Evolutionary conservation across 1,140 invertebrate species (phyloP), one percentile per base, ranked within the genome.

Genomic region (Drusus annulatus): DNA sequence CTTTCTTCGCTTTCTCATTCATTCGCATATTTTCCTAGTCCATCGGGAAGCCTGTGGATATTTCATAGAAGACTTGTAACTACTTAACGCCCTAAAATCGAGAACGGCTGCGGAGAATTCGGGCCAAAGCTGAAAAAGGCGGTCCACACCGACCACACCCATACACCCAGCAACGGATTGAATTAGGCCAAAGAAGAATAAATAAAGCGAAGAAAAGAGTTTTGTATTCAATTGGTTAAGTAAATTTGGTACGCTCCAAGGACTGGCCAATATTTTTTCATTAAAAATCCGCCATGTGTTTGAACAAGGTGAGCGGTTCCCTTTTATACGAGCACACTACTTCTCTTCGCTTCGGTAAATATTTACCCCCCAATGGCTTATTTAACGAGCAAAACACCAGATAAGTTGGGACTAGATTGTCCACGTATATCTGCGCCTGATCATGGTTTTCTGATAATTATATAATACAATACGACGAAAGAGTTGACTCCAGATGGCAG

Each of bases 271-370:
- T 65, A 65, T 65, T 65, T 65, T 65, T 65, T 28, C 25, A 31
- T 65, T 25, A 65, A 65, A 65, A 65, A 65, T 31, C 28, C 31
- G 62, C 62, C 23, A 65, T 28, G 25, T 65, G 62, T 65, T 28
- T 65, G 62, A 23, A 16, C 62, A 65, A 65, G 62, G 62, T 45
- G 62, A 65, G 62, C 28, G 62, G 62, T 65, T 17, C 28, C 28
- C 62, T 36, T 65, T 31, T 65, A 65, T 31, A 63, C 19, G 23
- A 65, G 31, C 21, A 65, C n/a, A n/a, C n/a, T n/a, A n/a, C 15
- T 65, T 21, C 58, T 19, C 28, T 28, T 21, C 58, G 58, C 28
- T 28, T 28, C 23, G 62, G 28, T 65, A 65, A 65, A 65, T 65
- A 65, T 65, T 65, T 65, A 65, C 23, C 28, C 31, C 36, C 36